Conservation (phyloP, 1,140 invertebrate species). For the Gryllus bimaculatus region DNA sequence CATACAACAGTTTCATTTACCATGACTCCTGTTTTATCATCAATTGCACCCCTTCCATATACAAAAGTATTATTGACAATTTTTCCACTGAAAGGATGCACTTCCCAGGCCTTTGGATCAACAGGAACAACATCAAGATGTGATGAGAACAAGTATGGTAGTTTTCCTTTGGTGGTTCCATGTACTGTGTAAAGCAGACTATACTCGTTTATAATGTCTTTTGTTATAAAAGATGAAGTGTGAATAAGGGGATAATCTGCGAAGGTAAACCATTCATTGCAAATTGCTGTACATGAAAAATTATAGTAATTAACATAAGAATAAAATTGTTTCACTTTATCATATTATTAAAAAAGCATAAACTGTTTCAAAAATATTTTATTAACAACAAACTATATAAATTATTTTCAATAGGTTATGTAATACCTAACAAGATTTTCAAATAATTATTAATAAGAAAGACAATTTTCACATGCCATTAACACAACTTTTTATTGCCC, state of each 20-base stretch:
- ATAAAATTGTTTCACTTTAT: too few species aligned
- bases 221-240: conserved; percentile 33
- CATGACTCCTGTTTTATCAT: conserved; percentile 45
- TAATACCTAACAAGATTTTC: not conserved
- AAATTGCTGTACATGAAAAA: not conserved
- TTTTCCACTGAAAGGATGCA: conserved; percentile 41
- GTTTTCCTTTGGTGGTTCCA: conserved; percentile 31
- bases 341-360: too few species aligned
- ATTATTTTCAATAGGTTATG: not conserved
- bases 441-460: not conserved
- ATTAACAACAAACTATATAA: not conserved
- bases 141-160: conserved; percentile 42
- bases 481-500: not conserved
- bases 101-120: conserved; percentile 35
- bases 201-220: conserved; percentile 39
- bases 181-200: conserved; percentile 41
- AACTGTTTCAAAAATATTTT: too few species aligned
- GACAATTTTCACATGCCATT: not conserved
- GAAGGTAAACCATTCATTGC: conserved; percentile 21
- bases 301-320: not conserved
- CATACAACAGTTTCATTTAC: conserved; percentile 28
- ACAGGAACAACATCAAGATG: conserved; percentile 52
- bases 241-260: conserved; percentile 40
- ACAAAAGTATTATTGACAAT: conserved; percentile 39
- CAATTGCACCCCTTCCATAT: conserved; percentile 47